Evolutionary conservation across 2,888 invertebrate species (phyloP).

Genomic region (Melangyna quadrimaculata): DNA sequence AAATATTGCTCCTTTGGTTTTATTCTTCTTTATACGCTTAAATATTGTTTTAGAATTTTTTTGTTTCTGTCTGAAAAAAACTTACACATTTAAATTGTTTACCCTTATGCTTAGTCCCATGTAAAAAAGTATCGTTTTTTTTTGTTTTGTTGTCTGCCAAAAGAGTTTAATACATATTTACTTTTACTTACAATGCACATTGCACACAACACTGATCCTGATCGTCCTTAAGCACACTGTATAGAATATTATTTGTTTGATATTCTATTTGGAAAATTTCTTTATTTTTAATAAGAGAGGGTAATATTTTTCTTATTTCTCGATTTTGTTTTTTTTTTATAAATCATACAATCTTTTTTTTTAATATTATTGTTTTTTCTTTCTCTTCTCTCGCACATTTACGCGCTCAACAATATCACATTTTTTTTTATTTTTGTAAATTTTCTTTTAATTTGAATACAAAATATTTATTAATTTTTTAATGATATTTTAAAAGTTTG

Average conservation of each 20-base stretch:
- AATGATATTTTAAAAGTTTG: conserved; percentile 27
- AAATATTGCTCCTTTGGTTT: conserved; percentile 62
- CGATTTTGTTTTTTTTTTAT: background rate
- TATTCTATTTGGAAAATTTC: conserved; percentile 28
- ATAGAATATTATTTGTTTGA: conserved; percentile 38
- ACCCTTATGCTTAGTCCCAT: conserved; percentile 59
- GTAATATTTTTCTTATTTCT: conserved; percentile 25
- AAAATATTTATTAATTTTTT: conserved; percentile 36
- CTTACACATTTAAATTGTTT: conserved; percentile 28
- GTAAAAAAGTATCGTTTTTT: conserved; percentile 42
- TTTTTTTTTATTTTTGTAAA: conserved; percentile 61
- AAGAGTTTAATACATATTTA: conserved; percentile 5
- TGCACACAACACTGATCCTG: conserved; percentile 63
- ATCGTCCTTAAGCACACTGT: conserved; percentile 68
- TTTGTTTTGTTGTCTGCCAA: conserved; percentile 25
- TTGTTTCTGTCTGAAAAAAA: conserved; percentile 33
- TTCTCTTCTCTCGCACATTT: conserved; percentile 22
- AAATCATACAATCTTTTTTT: conserved; percentile 37
- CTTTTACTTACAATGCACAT: conserved; percentile 15
- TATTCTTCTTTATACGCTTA: conserved; percentile 29
- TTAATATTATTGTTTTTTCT: conserved; percentile 52
- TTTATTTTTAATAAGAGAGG: conserved; percentile 44
- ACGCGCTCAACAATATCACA: conserved; percentile 61
- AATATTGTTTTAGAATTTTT: conserved; percentile 22
- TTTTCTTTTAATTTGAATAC: conserved; percentile 51